Conservation (phyloP, 2,113 vertebrate species). For the Eulemur rufifrons region DNA sequence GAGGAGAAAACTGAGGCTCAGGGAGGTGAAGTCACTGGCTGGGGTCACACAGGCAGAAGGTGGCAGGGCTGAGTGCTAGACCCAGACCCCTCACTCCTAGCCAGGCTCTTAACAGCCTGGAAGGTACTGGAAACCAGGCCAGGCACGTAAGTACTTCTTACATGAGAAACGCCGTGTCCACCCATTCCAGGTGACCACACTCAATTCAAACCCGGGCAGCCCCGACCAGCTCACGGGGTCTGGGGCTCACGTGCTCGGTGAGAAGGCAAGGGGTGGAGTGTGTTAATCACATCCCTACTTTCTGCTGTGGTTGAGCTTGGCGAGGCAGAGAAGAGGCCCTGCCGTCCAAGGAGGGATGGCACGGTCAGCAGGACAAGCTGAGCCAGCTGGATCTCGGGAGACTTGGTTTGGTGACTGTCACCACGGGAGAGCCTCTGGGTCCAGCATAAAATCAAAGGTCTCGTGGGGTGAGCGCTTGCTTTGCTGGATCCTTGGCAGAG, state of each 20-base stretch:
- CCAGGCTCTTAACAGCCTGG: background rate
- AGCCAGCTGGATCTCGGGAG: background rate
- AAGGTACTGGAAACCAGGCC: slow-evolving; percentile 17
- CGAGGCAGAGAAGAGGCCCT: background rate
- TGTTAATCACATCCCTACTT: background rate
- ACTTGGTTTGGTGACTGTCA: background rate
- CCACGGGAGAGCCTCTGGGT: accelerated
- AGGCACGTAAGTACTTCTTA: background rate
- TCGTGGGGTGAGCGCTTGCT: accelerated
- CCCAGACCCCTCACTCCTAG: too few species aligned
- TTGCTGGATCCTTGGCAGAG: background rate
- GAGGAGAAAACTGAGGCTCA: background rate
- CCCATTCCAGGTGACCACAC: background rate
- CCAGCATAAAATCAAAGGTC: too few species aligned
- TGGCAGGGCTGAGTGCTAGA: background rate
- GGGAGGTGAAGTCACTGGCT: background rate
- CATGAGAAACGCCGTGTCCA: accelerated
- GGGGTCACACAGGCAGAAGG: background rate
- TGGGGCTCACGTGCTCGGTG: background rate
- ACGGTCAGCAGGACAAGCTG: background rate
- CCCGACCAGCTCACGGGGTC: background rate
- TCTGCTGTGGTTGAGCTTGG: background rate
- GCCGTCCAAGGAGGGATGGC: accelerated
- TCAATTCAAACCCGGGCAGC: background rate
- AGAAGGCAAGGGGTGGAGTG: background rate